phyloP scores from a whole-genome alignment of 1,140 invertebrate genomes.

The Polyergus mexicanus region DNA sequence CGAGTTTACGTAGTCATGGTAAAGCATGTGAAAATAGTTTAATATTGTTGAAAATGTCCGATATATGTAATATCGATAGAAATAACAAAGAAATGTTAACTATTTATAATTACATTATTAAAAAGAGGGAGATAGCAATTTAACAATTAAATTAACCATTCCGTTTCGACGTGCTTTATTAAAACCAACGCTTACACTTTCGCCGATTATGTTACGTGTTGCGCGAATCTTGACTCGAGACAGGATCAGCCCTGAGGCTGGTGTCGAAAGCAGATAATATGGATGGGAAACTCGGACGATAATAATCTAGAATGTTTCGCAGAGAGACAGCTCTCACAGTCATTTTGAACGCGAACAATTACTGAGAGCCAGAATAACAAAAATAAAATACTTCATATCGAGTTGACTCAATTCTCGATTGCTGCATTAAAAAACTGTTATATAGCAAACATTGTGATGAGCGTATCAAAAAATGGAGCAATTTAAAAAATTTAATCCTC shows the following conservation, averaged over 20 bases:
- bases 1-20: background rate
- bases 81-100: background rate
- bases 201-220: conserved; percentile 38
- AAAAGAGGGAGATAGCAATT: background rate
- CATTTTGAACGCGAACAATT: conserved; percentile 3
- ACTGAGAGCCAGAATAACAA: conserved; percentile 12
- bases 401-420: conserved; percentile 15
- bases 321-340: background rate
- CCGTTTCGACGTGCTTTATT: conserved; percentile 1
- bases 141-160: conserved; percentile 30
- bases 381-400: conserved; percentile 2
- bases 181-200: conserved; percentile 18
- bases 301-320: conserved; percentile 41
- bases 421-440: background rate
- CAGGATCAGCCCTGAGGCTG: conserved; percentile 56
- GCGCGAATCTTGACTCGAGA: conserved; percentile 42
- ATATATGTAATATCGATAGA: background rate
- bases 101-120: background rate
- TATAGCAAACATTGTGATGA: background rate
- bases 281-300: conserved; percentile 49
- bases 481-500: background rate
- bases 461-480: background rate
- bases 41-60: background rate
- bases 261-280: conserved; percentile 61
- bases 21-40: background rate